Base-by-base conservation (phyloP, 1,140 invertebrate species). In the Rhysida immarginata region DNA sequence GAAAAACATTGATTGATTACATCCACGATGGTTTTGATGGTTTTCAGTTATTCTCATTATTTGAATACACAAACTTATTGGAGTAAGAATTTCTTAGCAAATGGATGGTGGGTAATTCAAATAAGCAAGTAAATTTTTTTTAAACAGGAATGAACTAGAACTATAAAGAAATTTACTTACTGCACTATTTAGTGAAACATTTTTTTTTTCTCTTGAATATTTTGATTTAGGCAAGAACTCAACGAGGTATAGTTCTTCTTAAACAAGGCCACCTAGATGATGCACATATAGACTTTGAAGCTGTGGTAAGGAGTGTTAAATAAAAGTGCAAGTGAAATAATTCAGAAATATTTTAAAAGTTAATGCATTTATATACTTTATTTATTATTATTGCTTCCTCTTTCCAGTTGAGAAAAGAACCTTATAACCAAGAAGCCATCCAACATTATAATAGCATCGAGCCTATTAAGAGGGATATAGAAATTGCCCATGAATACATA, bases 241-340 rank as follows among this genome's bases (percentile, higher is more conserved):
- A 96, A 67, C 74, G 91, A 63, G 92, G 83, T 21, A 82, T 82
- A 65, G 81, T 96, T 44, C 79, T 91, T 64, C 73, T 96, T 60
- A 96, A 96, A 70, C 81, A 91, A 73, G 93, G 86, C 1, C 77
- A 85, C 59, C 80, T 94, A 57, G 78, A 83, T 49, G 77, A 83
- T 65, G 91, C 94, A 1, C 77, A 83, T 66, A 71, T 78, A 48
- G 92, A 97, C 67, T 91, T 85, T 74, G 75, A 80, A 63, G 73
- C 81, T 73, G 84, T 95, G 63, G 87, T 94, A 78, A 80, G 85
- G 82, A n/a, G n/a, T n/a, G n/a, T n/a, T n/a, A n/a, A n/a, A n/a
- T n/a, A n/a, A n/a, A n/a, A n/a, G n/a, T n/a, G n/a, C n/a, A n/a
- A n/a, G n/a, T n/a, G n/a, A n/a, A n/a, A n/a, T n/a, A n/a, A n/a